phyloP scores from a whole-genome alignment of 2,888 invertebrate genomes.

The Atrina japonica region DNA sequence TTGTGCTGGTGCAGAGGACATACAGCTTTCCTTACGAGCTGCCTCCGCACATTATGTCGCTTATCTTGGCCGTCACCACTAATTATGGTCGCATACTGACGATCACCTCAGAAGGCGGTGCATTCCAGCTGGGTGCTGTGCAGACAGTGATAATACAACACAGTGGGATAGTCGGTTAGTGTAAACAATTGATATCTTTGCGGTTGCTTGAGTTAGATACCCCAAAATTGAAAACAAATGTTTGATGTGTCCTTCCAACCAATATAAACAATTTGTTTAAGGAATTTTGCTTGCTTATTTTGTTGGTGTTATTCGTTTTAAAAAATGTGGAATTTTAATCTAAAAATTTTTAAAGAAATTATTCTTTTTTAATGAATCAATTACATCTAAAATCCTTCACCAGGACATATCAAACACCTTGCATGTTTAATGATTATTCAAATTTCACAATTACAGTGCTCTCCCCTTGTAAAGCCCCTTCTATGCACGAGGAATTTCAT shows the following conservation, averaged over 20 bases:
- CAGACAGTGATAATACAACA: conserved; percentile 61
- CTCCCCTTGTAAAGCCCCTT: no score
- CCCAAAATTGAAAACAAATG: background rate
- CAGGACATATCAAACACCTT: no score
- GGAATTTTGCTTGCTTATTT: no score
- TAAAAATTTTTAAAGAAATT: no score
- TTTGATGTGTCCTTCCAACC: background rate
- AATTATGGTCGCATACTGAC: conserved; percentile 58
- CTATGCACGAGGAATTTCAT: no score
- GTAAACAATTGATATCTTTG: no score
- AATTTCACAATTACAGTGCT: no score
- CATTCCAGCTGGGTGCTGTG: conserved; percentile 69
- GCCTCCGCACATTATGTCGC: conserved; percentile 54
- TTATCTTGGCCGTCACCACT: conserved; percentile 56
- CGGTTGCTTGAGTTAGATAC: background rate
- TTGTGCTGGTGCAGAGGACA: conserved; percentile 57
- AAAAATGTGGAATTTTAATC: no score
- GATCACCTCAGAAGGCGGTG: conserved; percentile 59
- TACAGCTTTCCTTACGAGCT: conserved; percentile 57
- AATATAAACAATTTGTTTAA: background rate
- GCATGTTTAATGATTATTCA: no score
- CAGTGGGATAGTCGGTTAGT: conserved; percentile 24
- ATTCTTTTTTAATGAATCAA: no score
- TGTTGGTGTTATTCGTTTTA: no score
- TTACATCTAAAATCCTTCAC: no score